These are phyloP conservation scores for Pyrgus malvae DNA, from an alignment of 2,888 invertebrate species.

Conservation along the genomic window DNA sequence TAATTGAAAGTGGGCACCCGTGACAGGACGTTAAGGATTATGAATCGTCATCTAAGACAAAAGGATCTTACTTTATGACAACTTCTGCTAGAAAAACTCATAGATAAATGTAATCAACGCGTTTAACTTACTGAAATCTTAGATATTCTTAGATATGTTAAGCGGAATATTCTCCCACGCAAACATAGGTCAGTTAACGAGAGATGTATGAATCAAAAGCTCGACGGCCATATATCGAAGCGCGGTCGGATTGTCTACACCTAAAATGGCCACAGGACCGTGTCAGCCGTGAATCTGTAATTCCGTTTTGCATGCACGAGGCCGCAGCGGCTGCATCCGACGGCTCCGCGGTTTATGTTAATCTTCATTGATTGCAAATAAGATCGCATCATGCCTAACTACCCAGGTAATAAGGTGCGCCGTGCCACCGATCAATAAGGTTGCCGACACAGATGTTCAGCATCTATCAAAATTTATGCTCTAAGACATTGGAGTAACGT, in stretches of 20 bases:
- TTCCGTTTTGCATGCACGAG: conserved; percentile 50
- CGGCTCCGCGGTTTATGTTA: conserved; percentile 63
- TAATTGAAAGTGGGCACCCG: too few relatives aligned
- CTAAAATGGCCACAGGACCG: conserved; percentile 38
- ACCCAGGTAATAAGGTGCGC: conserved; percentile 53
- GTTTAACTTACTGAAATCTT: too few relatives aligned
- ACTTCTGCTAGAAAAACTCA: too few relatives aligned
- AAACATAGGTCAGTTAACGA: conserved; percentile 6
- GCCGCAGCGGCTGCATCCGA: conserved; percentile 44
- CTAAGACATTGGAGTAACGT: neutral
- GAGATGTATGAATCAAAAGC: conserved; percentile 11
- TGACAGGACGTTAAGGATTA: too few relatives aligned
- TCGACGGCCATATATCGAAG: conserved; percentile 4
- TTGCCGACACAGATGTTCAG: conserved; percentile 32
- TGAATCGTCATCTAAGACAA: too few relatives aligned
- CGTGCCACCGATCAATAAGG: conserved; percentile 40
- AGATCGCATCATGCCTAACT: conserved; percentile 55
- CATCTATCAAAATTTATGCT: conserved; percentile 28
- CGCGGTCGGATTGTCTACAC: conserved; percentile 11
- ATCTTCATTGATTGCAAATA: conserved; percentile 77
- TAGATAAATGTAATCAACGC: too few relatives aligned
- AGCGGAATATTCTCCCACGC: conserved; percentile 13
- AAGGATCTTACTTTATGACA: too few relatives aligned
- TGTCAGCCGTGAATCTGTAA: conserved; percentile 46
- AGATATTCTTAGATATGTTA: neutral